Evolutionary conservation across 2,888 invertebrate genomes (phyloP), one percentile per base, ranked within the genome.

Genomic region (Electrophaes corylata): DNA sequence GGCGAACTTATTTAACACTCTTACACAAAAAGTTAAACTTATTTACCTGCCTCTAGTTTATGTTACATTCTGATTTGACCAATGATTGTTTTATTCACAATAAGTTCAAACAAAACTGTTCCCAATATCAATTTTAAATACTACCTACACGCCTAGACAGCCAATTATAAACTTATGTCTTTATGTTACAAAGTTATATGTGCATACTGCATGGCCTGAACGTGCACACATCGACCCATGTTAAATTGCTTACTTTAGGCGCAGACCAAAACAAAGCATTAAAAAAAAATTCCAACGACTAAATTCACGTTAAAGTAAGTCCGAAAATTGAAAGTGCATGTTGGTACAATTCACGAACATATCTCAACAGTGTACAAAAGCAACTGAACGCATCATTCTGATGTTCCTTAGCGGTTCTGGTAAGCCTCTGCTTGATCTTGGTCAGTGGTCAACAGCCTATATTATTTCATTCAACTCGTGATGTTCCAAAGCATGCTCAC

Each of bases 401-500:
- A 26, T 20, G 6, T 33, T 10, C 39, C 3, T 3, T 23, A 16
- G 46, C 41, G n/a, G 14, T n/a, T 43, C 48, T 55, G 35, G 47
- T 48, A 29, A 35, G 29, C 43, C 44, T 55, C 41, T 46, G 47
- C 33, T 35, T 29, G n/a, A 29, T 45, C 31, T 41, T 41, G 33
- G 43, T 53, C 43, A 60, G 49, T 51, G 45, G 45, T 41, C 31
- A 29, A 51, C 54, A 57, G 49, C 52, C 66, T 71, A 73, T 74
- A 69, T 68, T 69, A 57, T 65, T 60, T 57, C 57, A 61, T 55
- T 57, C 44, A 71, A 66, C 62, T 67, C 58, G 60, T 66, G 55
- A 64, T 60, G 66, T 65, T 54, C 64, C 70, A 58, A 72, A 77
- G 73, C 83, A 84, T 83, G 83, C 83, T 74, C 60, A 65, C 65